Conservation (phyloP, 2,888 invertebrate species). For the Machimus atricapillus region DNA sequence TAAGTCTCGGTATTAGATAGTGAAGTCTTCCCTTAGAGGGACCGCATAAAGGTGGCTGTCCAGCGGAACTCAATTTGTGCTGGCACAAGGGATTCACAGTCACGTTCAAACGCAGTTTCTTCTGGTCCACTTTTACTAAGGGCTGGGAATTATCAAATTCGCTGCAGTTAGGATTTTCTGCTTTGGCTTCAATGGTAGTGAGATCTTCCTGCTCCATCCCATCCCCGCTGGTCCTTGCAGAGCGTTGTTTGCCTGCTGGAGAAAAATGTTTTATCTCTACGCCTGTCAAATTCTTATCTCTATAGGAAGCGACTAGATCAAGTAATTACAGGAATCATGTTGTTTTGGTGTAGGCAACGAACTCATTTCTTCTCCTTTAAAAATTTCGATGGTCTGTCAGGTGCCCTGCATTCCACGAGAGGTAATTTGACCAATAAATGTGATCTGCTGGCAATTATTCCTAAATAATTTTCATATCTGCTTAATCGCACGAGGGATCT, state of each 20-base stretch:
- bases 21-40: conserved; percentile 57
- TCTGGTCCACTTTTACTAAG: background rate
- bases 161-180: background rate
- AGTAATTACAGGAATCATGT: background rate
- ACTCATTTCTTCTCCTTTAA: background rate
- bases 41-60: conserved; percentile 64
- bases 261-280: background rate
- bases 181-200: conserved; percentile 44
- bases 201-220: conserved; percentile 45
- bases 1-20: conserved; percentile 70
- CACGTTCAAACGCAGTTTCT: background rate
- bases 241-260: background rate
- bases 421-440: background rate
- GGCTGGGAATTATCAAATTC: background rate
- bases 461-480: background rate
- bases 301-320: background rate
- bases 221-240: conserved; percentile 45
- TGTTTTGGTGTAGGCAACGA: background rate
- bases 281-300: background rate
- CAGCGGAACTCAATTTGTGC: background rate
- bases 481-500: background rate
- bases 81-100: background rate
- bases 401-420: background rate
- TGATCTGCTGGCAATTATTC: background rate
- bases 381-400: background rate